Evolutionary conservation across 2,113 vertebrate genomes (phyloP).

Genomic region (Hydropotes inermis): DNA sequence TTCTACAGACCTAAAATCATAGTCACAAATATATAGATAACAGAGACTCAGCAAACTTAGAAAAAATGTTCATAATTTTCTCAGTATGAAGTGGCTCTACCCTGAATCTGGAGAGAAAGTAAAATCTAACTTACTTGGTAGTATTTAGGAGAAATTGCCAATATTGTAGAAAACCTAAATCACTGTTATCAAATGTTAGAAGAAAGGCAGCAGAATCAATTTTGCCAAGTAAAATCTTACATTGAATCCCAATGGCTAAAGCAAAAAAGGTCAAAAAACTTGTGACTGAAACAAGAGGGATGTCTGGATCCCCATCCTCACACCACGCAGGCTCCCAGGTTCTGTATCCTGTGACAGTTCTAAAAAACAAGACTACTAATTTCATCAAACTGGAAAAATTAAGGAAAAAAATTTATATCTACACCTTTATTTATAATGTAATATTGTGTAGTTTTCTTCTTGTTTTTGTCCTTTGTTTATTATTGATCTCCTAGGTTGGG

Average conservation of each 20-base stretch:
- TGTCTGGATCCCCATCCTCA: background rate
- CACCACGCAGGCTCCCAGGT: background rate
- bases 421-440: background rate
- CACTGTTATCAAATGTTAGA: slow-evolving; percentile 71
- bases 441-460: background rate
- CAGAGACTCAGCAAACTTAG: slow-evolving; percentile 57
- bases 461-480: background rate
- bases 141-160: slow-evolving; percentile 71
- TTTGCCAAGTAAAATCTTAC: slow-evolving; percentile 66
- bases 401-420: background rate
- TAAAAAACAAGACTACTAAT: slow-evolving; percentile 11
- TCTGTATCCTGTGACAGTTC: background rate
- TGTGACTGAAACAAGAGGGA: background rate
- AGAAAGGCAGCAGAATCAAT: slow-evolving; percentile 48
- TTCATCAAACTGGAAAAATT: background rate
- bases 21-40: slow-evolving; percentile 58
- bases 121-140: slow-evolving; percentile 66
- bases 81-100: slow-evolving; percentile 65
- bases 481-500: background rate
- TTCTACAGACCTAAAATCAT: slow-evolving; percentile 38
- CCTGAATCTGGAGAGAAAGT: slow-evolving; percentile 66
- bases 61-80: slow-evolving; percentile 73
- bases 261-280: slow-evolving; percentile 50
- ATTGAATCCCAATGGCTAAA: slow-evolving; percentile 58
- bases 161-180: slow-evolving; percentile 70